phyloP scores from a whole-genome alignment of 2,113 vertebrate genomes.

The Cricetomys ansorgei region DNA sequence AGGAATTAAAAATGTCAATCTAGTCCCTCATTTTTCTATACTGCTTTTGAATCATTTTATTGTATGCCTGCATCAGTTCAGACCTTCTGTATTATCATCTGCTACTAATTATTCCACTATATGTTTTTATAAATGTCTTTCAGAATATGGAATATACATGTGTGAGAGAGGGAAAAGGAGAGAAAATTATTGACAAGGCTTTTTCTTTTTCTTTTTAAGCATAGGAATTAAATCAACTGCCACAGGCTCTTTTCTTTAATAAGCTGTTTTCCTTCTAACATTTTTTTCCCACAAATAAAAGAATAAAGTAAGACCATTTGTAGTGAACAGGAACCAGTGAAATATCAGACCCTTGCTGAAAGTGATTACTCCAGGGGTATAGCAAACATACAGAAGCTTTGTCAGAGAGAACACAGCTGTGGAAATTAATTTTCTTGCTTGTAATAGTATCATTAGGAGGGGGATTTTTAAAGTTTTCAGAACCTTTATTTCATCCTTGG shows the following conservation, averaged over 20 bases:
- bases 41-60: constrained; percentile 32
- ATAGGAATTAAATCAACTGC: constrained; percentile 47
- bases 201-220: constrained; percentile 49
- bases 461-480: not conserved
- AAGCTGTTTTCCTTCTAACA: not conserved
- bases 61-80: not conserved
- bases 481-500: not conserved
- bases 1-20: constrained; percentile 33
- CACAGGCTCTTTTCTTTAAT: constrained; percentile 47
- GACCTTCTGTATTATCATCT: constrained; percentile 23
- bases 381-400: not conserved
- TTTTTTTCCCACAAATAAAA: not conserved
- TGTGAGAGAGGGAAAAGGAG: not conserved
- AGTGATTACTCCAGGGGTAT: not conserved
- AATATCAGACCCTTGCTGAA: constrained; percentile 34
- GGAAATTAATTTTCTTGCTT: not conserved
- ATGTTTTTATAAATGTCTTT: not conserved
- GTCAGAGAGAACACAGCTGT: not conserved
- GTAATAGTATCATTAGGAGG: not conserved
- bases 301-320: constrained; percentile 47
- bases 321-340: constrained; percentile 32
- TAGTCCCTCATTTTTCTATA: not conserved
- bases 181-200: not conserved
- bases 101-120: constrained; percentile 57
- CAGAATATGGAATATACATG: not conserved